Percentiles rank a stretch among this genome's conserved stretches.
Evolutionary conservation across 2,888 invertebrate genomes (phyloP).

Genomic region (Emmelina monodactyla): DNA sequence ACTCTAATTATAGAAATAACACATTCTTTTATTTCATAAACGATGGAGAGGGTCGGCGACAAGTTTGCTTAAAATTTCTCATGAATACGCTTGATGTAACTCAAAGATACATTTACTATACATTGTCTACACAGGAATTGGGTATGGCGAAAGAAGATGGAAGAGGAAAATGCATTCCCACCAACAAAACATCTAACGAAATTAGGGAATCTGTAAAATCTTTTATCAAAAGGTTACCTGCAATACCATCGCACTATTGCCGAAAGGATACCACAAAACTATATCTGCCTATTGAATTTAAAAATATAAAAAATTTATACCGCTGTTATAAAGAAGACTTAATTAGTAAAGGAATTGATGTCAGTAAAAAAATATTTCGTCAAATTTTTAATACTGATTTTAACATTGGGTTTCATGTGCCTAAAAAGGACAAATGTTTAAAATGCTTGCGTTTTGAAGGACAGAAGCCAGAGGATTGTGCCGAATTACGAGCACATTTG

Average conservation of each 20-base stretch:
- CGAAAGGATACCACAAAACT: conserved; percentile 10
- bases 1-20: neutral
- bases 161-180: conserved; percentile 7
- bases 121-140: conserved; percentile 2
- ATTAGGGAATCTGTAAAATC: conserved; percentile 6
- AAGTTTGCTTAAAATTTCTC: conserved; percentile 7
- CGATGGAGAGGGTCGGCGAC: conserved; percentile 9
- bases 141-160: conserved; percentile 7
- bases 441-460: conserved; percentile 11
- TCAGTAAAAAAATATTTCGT: neutral
- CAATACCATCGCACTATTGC: conserved; percentile 12
- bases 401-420: conserved; percentile 13
- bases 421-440: conserved; percentile 12
- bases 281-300: conserved; percentile 11
- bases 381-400: conserved; percentile 6
- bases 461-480: conserved; percentile 3
- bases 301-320: conserved; percentile 8
- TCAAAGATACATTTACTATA: conserved; percentile 3
- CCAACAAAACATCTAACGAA: conserved; percentile 8
- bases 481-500: conserved; percentile 11
- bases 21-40: conserved; percentile 6
- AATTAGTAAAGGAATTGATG: conserved; percentile 1
- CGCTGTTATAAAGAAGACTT: conserved; percentile 1
- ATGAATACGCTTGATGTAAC: conserved; percentile 8
- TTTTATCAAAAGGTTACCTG: conserved; percentile 10